phyloP scores from a whole-genome alignment of 2,797 vertebrate species.

The Coreius guichenoti region DNA sequence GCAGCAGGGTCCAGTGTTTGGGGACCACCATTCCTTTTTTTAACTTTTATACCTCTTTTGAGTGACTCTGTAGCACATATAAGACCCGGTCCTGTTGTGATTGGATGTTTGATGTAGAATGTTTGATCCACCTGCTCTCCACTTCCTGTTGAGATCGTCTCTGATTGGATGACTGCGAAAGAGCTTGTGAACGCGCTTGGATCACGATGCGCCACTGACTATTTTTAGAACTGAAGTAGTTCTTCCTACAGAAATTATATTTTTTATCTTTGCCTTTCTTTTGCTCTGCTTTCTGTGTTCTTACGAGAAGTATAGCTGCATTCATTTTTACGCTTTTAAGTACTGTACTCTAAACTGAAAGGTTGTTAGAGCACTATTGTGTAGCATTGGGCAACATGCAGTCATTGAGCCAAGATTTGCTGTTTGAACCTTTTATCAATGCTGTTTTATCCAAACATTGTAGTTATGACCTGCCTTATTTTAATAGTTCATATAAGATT shows the following conservation, averaged over 20 bases:
- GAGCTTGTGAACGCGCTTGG: conserved; percentile 21
- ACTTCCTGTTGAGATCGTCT: conserved; percentile 1
- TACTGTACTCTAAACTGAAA: conserved; percentile 32
- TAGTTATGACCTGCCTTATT: conserved; percentile 71
- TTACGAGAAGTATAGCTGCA: conserved; percentile 35
- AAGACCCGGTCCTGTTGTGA: conserved; percentile 3
- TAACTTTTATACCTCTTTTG: conserved; percentile 25
- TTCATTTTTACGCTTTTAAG: conserved; percentile 24
- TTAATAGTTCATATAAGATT: conserved; percentile 57
- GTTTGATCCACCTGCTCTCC: conserved; percentile 40
- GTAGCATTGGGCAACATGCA: conserved; percentile 47
- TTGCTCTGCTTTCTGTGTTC: conserved; percentile 41
- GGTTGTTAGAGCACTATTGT: conserved; percentile 29
- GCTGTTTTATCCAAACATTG: conserved; percentile 43
- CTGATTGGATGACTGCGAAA: conserved; percentile 44
- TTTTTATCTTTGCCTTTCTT: conserved; percentile 31
- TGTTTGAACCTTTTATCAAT: conserved; percentile 19
- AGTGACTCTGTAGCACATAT: neutral
- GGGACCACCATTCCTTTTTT: neutral
- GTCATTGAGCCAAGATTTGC: conserved; percentile 42
- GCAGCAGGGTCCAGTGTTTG: conserved; percentile 5
- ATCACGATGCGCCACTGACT: conserved; percentile 60
- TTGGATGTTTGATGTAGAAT: conserved; percentile 10
- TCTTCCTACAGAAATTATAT: conserved; percentile 49
- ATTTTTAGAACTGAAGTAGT: conserved; percentile 38